Evolutionary conservation across 2,113 vertebrate genomes (phyloP).

Genomic region (cat (Felis catus)): DNA sequence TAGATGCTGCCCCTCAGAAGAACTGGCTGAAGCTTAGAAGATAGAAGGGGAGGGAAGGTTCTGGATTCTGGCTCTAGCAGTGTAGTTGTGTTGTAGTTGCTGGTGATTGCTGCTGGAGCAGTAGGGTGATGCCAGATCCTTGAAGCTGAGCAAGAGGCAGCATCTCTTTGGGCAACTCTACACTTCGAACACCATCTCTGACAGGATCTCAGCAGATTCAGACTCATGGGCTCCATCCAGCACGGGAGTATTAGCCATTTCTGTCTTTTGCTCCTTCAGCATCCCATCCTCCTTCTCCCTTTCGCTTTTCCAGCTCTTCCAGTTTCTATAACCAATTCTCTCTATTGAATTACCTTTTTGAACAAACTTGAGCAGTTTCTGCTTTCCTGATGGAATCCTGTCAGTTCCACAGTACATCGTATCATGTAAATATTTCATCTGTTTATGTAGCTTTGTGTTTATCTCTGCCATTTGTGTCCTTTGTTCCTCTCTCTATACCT

Average conservation of each 20-base stretch:
- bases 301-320: background rate
- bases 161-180: too few relatives aligned
- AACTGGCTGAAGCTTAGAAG: background rate
- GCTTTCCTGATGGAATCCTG: background rate
- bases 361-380: background rate
- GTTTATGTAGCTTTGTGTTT: background rate
- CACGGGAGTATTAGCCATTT: background rate
- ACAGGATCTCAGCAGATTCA: background rate
- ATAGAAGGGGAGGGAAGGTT: background rate
- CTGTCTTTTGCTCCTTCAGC: background rate
- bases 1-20: background rate
- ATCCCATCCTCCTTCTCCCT: background rate
- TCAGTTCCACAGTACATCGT: background rate
- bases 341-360: background rate
- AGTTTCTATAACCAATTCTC: background rate
- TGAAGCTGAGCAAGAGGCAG: background rate
- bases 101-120: background rate
- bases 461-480: background rate
- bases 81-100: background rate
- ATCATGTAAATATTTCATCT: background rate
- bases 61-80: background rate
- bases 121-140: background rate
- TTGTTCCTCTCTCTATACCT: background rate
- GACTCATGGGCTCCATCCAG: background rate
- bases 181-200: background rate